Evolutionary conservation across 2,888 invertebrate species (phyloP), one percentile per base, ranked within the genome.

Genomic region (Drosophila merina): DNA sequence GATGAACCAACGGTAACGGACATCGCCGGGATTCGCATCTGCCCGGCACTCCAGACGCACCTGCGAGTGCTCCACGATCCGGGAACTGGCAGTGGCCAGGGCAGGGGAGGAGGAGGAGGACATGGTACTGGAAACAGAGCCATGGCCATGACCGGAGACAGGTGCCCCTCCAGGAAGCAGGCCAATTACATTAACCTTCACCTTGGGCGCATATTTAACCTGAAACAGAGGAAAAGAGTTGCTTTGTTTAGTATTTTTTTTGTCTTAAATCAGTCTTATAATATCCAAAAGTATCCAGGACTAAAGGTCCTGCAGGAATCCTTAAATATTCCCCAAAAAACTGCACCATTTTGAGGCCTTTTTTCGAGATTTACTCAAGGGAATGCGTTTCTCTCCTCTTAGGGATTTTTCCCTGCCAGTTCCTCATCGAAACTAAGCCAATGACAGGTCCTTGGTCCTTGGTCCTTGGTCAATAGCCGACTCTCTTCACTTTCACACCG

Each of bases 131-230:
- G 44, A 44, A 9, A 47, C 44, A 20, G 36, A 0, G 1, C 14
- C 9, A 9, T 2, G 6, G n/a, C 12, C 38, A 12, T 2, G 6
- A 1, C 38, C 38, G 1, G 40, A 14, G 40, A 14, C 40, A 14
- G 12, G 7, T 12, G 14, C 30, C 1, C 44, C 40, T 9, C 26
- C 54, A 5, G 66, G 38, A 1, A 44, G 52, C 4, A 51, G 10
- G 1, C 86, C 84, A 63, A 94, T 92, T 62, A 95, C 94, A 79
- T 93, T 94, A 69, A 97, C 94, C 68, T 95, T 95, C 77, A 97
- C 96, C 93, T 97, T 97, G 5, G 97, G 97, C 44, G 97, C 96
- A 89, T 96, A 98, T 92, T 96, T 97, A 30, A 98, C 97, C 96
- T 96, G 71, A 14, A 59, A 48, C 3, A 28, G 1, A 28, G 28